These are phyloP conservation scores for Pygoscelis adeliae DNA, from an alignment of 2,113 vertebrate genomes.

Conservation along the genomic window DNA sequence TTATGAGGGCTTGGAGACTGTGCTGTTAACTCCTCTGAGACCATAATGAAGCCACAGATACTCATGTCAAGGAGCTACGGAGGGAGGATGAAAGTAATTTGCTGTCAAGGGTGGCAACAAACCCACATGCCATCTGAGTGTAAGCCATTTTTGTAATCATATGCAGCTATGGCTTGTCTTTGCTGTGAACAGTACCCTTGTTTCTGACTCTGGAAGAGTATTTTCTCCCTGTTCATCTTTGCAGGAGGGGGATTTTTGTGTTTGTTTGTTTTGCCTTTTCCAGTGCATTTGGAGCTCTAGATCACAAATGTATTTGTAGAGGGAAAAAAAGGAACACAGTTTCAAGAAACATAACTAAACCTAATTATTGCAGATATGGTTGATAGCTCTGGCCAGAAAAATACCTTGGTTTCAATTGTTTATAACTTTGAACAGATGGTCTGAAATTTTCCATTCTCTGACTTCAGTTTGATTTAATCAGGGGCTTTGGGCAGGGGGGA, in stretches of 20 bases:
- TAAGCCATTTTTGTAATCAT: neutral
- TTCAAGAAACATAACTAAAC: neutral
- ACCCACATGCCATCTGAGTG: neutral
- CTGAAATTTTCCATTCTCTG: conserved; percentile 26
- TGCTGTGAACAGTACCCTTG: neutral
- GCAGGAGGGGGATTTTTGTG: neutral
- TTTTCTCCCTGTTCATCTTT: neutral
- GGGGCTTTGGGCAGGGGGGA: neutral
- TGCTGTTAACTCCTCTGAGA: neutral
- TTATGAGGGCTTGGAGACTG: neutral
- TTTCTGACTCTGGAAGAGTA: neutral
- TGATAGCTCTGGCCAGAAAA: neutral
- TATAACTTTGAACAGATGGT: conserved; percentile 30
- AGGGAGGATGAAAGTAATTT: neutral
- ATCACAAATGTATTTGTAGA: neutral
- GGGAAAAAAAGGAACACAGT: neutral
- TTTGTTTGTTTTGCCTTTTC: neutral
- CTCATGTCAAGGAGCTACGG: neutral
- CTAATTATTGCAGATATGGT: neutral
- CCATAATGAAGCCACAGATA: neutral
- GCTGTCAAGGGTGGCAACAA: neutral
- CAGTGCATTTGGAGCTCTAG: neutral
- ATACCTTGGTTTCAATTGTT: conserved; percentile 27
- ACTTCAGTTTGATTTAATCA: conserved; percentile 25
- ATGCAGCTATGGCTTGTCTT: neutral